Evolutionary conservation across 2,797 vertebrate species (phyloP).

Genomic region (Philypnodon macrostomus): DNA sequence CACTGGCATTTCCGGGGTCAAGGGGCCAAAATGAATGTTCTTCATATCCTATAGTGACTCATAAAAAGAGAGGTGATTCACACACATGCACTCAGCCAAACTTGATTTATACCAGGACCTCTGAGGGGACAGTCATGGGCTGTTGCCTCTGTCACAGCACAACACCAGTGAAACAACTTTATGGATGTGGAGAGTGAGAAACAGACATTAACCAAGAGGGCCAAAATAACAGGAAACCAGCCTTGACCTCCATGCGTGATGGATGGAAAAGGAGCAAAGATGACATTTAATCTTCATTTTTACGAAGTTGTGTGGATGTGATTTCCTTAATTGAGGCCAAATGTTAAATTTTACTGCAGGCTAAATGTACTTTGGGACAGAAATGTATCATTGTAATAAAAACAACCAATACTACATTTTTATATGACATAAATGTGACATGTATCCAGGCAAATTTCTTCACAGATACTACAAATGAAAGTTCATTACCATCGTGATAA

Average conservation of each 20-base stretch:
- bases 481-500: conserved; percentile 7
- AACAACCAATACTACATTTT: no score
- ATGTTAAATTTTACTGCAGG: conserved; percentile 4
- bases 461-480: background rate
- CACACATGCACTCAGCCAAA: conserved; percentile 26
- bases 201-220: conserved; percentile 58
- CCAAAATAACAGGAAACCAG: conserved; percentile 72
- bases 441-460: no score
- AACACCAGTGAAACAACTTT: conserved; percentile 64
- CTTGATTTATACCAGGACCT: conserved; percentile 66
- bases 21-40: conserved; percentile 64
- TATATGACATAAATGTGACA: no score
- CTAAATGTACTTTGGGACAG: background rate
- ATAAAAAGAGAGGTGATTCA: conserved; percentile 47
- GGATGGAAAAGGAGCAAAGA: conserved; percentile 23
- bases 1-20: conserved; percentile 81
- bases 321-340: conserved; percentile 1
- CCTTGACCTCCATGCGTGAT: conserved; percentile 54
- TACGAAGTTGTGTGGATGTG: conserved; percentile 17
- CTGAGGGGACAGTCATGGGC: conserved; percentile 60
- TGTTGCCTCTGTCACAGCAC: conserved; percentile 64
- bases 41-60: conserved; percentile 59
- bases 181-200: conserved; percentile 65
- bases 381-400: no score
- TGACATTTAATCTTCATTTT: conserved; percentile 38